These are phyloP conservation scores for Rhabdophis nuchalis DNA, from an alignment of 2,797 vertebrate species.

Conservation along the genomic window DNA sequence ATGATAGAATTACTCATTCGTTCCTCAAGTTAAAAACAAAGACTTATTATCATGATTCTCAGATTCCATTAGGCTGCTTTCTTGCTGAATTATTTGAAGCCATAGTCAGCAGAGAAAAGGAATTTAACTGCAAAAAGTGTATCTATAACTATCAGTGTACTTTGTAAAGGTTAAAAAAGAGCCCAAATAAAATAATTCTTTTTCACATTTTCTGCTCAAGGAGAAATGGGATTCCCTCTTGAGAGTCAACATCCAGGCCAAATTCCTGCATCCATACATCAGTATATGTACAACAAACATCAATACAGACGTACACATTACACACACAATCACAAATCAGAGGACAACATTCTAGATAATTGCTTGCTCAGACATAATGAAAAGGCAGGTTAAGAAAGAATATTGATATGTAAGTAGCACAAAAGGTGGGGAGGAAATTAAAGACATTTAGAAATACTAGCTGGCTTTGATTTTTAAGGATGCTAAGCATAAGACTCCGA, in stretches of 20 bases:
- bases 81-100: neutral
- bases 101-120: neutral
- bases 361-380: neutral
- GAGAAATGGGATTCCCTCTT: slow-evolving; percentile 55
- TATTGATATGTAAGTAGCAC: neutral
- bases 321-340: neutral
- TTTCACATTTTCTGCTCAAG: neutral
- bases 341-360: neutral
- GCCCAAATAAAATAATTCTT: slow-evolving; percentile 10
- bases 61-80: slow-evolving; percentile 33
- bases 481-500: neutral
- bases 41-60: slow-evolving; percentile 46
- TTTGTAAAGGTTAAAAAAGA: neutral
- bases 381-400: neutral
- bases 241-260: slow-evolving; percentile 25
- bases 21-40: slow-evolving; percentile 44
- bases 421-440: neutral
- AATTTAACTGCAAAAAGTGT: slow-evolving; percentile 26
- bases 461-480: neutral
- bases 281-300: slow-evolving; percentile 9
- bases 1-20: slow-evolving; percentile 49
- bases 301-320: slow-evolving; percentile 27
- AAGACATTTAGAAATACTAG: neutral
- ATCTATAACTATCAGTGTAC: neutral
- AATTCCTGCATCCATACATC: neutral